Evolutionary conservation across 1,140 invertebrate genomes (phyloP).

Genomic region (Euglossa dilemma): DNA sequence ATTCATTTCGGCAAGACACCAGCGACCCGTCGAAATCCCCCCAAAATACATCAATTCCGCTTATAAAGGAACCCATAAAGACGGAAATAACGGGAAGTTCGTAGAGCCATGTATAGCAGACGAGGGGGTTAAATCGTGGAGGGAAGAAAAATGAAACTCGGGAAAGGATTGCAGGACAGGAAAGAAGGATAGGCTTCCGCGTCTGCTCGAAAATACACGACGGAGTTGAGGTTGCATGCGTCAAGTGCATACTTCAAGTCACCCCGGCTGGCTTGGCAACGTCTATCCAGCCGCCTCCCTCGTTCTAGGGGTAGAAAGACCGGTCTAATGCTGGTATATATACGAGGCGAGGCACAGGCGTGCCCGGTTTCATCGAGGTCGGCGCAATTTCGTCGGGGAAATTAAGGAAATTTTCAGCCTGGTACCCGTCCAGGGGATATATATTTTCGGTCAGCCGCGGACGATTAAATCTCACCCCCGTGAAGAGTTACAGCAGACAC

Average conservation of each 20-base stretch:
- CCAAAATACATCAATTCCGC: background rate
- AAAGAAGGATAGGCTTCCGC: conserved; percentile 27
- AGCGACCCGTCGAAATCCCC: background rate
- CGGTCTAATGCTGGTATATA: conserved; percentile 57
- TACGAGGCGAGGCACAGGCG: conserved; percentile 38
- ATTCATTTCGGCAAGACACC: too few species aligned
- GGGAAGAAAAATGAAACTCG: conserved; percentile 34
- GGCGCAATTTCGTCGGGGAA: conserved; percentile 58
- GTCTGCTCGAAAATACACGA: conserved; percentile 34
- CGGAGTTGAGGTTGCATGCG: conserved; percentile 74
- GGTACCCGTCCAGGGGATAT: conserved; percentile 32
- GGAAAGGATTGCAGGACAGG: conserved; percentile 52
- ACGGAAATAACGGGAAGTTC: background rate
- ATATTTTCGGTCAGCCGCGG: conserved; percentile 59
- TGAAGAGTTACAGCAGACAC: conserved; percentile 17
- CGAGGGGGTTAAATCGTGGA: conserved; percentile 11
- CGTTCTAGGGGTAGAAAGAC: conserved; percentile 50
- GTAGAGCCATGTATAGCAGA: background rate
- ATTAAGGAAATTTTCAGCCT: conserved; percentile 69
- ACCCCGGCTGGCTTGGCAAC: conserved; percentile 50
- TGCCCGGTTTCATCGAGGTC: conserved; percentile 36
- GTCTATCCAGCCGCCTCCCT: conserved; percentile 51
- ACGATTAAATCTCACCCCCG: conserved; percentile 32
- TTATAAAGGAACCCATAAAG: background rate
- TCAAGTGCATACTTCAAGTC: conserved; percentile 79